Percentiles rank a stretch among this genome's conserved stretches.
phyloP scores from a whole-genome alignment of 2,888 invertebrate species.

The Microctonus brassicae region DNA sequence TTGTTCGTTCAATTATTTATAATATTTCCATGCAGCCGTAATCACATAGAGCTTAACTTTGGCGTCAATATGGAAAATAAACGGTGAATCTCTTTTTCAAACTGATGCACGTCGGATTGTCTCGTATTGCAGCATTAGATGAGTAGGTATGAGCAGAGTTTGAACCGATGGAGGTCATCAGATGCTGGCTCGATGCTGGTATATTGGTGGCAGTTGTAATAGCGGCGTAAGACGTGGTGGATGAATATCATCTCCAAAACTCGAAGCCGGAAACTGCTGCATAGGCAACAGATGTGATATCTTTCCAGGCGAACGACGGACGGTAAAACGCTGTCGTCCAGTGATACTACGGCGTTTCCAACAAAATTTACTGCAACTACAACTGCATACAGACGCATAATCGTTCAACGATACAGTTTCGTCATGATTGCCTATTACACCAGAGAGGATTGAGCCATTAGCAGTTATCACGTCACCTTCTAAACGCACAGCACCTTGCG shows the following conservation, averaged over 20 bases:
- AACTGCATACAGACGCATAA: constrained; percentile 70
- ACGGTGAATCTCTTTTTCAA: constrained; percentile 23
- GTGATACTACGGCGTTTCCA: constrained; percentile 61
- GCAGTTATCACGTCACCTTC: constrained; percentile 98
- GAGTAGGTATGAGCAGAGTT: constrained; percentile 48
- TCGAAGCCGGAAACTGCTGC: constrained; percentile 64
- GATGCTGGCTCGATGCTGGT: constrained; percentile 68
- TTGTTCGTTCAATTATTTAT: constrained; percentile 11
- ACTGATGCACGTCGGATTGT: constrained; percentile 45
- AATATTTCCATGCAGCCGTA: neutral
- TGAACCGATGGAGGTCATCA: constrained; percentile 56
- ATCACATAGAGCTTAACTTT: neutral
- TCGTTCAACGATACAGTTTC: constrained; percentile 68
- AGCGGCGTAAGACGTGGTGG: constrained; percentile 63
- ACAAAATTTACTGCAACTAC: constrained; percentile 69
- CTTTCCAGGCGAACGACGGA: constrained; percentile 72
- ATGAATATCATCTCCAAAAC: constrained; percentile 54
- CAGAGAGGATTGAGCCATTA: constrained; percentile 89
- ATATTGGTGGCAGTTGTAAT: constrained; percentile 63
- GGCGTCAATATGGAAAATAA: neutral
- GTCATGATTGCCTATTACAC: constrained; percentile 71
- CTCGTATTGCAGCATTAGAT: constrained; percentile 43
- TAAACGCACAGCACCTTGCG: constrained; percentile 93
- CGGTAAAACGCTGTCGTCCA: constrained; percentile 69
- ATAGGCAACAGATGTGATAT: constrained; percentile 72